phyloP scores from a whole-genome alignment of 2,113 vertebrate species.

The Amphiprion percula region DNA sequence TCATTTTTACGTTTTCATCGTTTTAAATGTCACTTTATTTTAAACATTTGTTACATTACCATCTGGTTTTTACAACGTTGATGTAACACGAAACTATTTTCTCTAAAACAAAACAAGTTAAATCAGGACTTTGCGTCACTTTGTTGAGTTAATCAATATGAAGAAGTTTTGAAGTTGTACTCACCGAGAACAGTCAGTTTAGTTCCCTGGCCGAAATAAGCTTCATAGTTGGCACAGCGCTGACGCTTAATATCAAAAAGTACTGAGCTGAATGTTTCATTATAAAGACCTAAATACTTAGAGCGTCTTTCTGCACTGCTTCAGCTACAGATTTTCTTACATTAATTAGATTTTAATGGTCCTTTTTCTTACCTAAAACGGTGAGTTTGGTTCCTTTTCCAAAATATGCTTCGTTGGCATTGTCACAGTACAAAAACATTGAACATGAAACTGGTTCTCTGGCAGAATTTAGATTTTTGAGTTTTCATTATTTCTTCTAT shows the following conservation, averaged over 20 bases:
- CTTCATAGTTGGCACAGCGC: constrained; percentile 57
- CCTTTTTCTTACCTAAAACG: neutral
- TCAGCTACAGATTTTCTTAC: too few relatives aligned
- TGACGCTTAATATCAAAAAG: constrained; percentile 42
- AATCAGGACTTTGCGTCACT: too few relatives aligned
- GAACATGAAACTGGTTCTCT: constrained; percentile 35
- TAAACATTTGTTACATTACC: too few relatives aligned
- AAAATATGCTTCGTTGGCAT: constrained; percentile 74
- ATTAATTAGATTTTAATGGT: too few relatives aligned
- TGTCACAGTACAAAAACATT: constrained; percentile 48
- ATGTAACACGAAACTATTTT: neutral
- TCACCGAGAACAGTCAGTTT: constrained; percentile 79
- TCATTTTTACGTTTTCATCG: too few relatives aligned
- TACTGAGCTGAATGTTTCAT: neutral
- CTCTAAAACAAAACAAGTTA: too few relatives aligned
- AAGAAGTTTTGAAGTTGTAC: constrained; percentile 31
- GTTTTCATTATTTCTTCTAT: neutral
- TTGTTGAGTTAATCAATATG: neutral
- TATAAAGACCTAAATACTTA: too few relatives aligned
- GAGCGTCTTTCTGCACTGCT: too few relatives aligned
- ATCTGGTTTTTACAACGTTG: too few relatives aligned
- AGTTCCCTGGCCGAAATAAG: constrained; percentile 59
- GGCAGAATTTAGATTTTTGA: neutral
- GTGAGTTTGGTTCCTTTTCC: constrained; percentile 43
- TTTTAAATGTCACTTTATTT: too few relatives aligned